Evolutionary conservation across 2,797 vertebrate genomes (phyloP), one percentile per base, ranked within the genome.

Genomic region (Danio choprae): DNA sequence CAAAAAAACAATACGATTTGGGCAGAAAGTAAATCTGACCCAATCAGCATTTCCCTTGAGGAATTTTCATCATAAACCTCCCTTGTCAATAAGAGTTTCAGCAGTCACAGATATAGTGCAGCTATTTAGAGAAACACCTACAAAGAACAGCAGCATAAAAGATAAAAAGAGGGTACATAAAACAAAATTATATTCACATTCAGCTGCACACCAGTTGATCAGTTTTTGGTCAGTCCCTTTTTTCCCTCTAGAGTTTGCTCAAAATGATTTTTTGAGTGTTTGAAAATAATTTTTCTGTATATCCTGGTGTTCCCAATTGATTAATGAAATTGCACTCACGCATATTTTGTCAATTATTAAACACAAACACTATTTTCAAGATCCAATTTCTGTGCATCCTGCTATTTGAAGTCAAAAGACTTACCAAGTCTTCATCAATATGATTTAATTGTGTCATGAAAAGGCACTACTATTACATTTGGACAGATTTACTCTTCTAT

Each of bases 71-170:
- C 38, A 5, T 58, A 81, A 48, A 65, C 77, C 74, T 89, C 77
- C 81, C 77, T 90, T 88, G 69, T 84, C 88, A 86, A 82, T 62
- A 15, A 84, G 79, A 89, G 87, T 89, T 87, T 88, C 69, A 81
- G 87, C 87, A 88, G 89, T 85, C 87, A 83, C 64, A 81, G 84
- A 86, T 74, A 86, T 85, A 89, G 89, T 86, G 88, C 88, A 89
- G 86, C 85, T 89, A 86, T 88, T 86, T 83, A 79, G 29, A 81
- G 55, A 58, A 71, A 55, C 11, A 51, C 8, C 59, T 79, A 65
- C 87, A 85, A 86, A 81, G 76, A 81, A 91, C 87, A 92, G 91
- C 91, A 92, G 91, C 92, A 92, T 88, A 70, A 58, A 60, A 67
- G 59, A 64, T 9, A 20, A 51, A 70, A 48, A 77, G 73, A 76